These are phyloP conservation scores for Phortica okadai DNA, from an alignment of 2,888 invertebrate species.

Conservation along the genomic window DNA sequence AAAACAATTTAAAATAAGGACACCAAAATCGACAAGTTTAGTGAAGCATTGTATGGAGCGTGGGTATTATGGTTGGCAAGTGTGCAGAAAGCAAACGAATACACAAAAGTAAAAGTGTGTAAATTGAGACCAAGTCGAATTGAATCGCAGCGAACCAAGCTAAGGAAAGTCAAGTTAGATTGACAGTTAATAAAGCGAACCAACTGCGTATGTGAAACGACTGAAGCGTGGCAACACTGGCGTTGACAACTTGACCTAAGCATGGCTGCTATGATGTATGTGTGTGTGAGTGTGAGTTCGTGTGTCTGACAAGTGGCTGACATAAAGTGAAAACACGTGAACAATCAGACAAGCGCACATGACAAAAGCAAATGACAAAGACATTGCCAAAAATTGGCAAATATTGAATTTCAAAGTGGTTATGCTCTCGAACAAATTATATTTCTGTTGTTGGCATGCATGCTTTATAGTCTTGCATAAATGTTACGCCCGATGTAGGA, in stretches of 20 bases:
- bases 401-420: conserved; percentile 29
- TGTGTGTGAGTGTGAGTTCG: neutral
- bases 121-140: conserved; percentile 34
- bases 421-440: neutral
- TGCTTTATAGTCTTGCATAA: neutral
- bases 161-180: conserved; percentile 47
- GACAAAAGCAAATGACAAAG: neutral
- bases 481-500: too few relatives aligned
- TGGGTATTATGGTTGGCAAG: neutral
- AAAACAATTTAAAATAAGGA: neutral
- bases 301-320: conserved; percentile 6
- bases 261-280: neutral
- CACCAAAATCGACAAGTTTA: neutral
- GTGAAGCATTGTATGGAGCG: neutral
- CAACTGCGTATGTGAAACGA: conserved; percentile 41
- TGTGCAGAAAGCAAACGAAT: conserved; percentile 1
- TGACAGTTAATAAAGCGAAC: conserved; percentile 69
- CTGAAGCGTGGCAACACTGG: conserved; percentile 58
- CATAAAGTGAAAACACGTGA: conserved; percentile 48
- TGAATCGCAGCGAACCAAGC: conserved; percentile 35
- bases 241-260: conserved; percentile 66
- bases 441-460: neutral
- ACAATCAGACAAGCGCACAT: neutral
- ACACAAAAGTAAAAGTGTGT: conserved; percentile 25
- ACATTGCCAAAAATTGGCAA: conserved; percentile 6